Percentiles rank a stretch among this genome's conserved stretches.
Evolutionary conservation across 2,888 invertebrate species (phyloP).

Genomic region (Ceriagrion tenellum): DNA sequence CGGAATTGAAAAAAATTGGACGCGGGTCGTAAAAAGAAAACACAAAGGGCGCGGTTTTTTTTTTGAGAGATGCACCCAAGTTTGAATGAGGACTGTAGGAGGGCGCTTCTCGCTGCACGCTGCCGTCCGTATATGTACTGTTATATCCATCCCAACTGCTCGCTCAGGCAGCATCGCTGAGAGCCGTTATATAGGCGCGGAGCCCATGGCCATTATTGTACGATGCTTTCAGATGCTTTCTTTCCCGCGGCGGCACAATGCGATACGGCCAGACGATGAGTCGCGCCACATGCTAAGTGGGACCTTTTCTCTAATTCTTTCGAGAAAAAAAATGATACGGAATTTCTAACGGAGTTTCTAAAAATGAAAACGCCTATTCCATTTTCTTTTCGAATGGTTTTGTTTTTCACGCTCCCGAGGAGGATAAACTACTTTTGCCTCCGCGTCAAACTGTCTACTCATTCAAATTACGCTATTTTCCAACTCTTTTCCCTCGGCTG

Average conservation of each 20-base stretch:
- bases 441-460: neutral
- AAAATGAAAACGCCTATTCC: neutral
- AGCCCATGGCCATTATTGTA: neutral
- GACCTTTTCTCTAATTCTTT: conserved; percentile 6
- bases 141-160: neutral
- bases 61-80: neutral
- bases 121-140: neutral
- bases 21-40: neutral
- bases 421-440: neutral
- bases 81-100: neutral
- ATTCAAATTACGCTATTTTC: neutral
- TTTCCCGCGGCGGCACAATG: conserved; percentile 13
- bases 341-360: neutral
- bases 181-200: neutral
- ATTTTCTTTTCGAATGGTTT: neutral
- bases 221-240: neutral
- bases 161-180: neutral
- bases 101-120: neutral
- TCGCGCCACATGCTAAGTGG: conserved; percentile 10
- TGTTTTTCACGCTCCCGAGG: neutral
- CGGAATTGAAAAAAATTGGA: neutral
- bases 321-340: neutral
- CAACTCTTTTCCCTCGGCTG: too few species aligned
- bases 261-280: neutral
- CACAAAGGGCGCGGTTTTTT: neutral